Base-by-base conservation (phyloP, 2,797 vertebrate genomes). In the Thunnus albacares region DNA sequence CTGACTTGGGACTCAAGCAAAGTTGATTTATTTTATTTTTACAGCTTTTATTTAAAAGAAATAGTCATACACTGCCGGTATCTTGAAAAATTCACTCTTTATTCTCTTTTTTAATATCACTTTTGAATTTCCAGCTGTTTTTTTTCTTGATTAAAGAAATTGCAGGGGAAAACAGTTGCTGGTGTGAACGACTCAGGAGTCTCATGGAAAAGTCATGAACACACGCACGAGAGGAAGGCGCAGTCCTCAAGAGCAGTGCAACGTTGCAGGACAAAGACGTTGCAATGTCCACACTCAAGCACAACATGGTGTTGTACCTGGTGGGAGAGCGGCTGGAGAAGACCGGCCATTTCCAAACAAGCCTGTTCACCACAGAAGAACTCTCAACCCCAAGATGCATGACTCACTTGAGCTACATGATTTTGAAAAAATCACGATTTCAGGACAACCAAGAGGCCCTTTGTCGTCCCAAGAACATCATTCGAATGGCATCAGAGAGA, bases 331-430 rank as follows among this genome's bases (percentile, higher is more conserved):
- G 76, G 88, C 92, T 74, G 91, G 81, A 33, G 89, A 92, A 26
- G 95, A 96, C 61, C 82, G 65, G 43, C 92, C 95, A 3, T 94
- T 97, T 87, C 96, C 95, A 18, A 92, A 95, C 56, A 97, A 97
- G 86, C 96, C 96, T 5, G 89, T 97, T 71, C 84, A 81, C 79
- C 93, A 95, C 80, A 94, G 80, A 76, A 94, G 93, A 67, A 58
- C 72, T 41, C 35, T 56, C 45, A 86, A 80, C 26, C 47, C 76
- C 6, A 71, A 51, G 41, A 49, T 57, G 80, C 64, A 84, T 28
- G 59, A 53, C 28, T 59, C 65, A 47, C 49, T 75, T 33, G 71
- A 84, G 69, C 75, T 82, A 10, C 6, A 56, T 11, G 85, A 89
- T 45, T 78, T 86, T 28, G 65, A 85, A 68, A 89, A 87, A 59